phyloP scores from a whole-genome alignment of 2,888 invertebrate genomes.

The Elegia similella region DNA sequence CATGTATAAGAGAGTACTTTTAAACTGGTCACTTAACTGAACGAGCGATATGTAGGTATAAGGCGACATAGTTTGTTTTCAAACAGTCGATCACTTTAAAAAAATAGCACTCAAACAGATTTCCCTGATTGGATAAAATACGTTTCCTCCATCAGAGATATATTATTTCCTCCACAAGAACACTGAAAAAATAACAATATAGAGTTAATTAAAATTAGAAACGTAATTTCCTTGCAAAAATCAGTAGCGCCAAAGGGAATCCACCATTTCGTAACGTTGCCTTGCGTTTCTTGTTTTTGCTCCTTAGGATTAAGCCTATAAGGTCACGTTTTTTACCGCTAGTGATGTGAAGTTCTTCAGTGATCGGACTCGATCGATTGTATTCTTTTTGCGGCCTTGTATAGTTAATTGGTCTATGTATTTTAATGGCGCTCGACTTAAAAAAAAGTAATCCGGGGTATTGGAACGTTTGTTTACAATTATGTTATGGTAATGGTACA shows the following conservation, averaged over 20 bases:
- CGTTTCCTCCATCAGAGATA: too few relatives aligned
- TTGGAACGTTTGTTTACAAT: constrained; percentile 8
- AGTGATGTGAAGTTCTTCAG: constrained; percentile 30
- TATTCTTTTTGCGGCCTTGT: constrained; percentile 17
- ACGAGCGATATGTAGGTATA: too few relatives aligned
- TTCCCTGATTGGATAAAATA: too few relatives aligned
- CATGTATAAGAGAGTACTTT: too few relatives aligned
- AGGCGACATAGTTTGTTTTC: too few relatives aligned
- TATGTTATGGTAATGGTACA: constrained; percentile 26
- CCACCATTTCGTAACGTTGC: constrained; percentile 17
- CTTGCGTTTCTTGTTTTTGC: constrained; percentile 34
- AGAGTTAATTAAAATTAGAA: not conserved
- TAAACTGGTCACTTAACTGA: too few relatives aligned
- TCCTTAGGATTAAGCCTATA: constrained; percentile 44
- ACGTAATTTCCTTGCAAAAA: not conserved
- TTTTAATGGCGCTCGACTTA: constrained; percentile 13
- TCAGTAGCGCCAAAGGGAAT: constrained; percentile 5
- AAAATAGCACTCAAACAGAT: too few relatives aligned
- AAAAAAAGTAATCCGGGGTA: constrained; percentile 13
- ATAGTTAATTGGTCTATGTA: constrained; percentile 15
- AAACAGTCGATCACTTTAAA: too few relatives aligned
- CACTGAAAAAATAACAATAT: too few relatives aligned
- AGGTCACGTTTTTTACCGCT: constrained; percentile 39
- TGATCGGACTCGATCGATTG: constrained; percentile 33
- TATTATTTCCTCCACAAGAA: too few relatives aligned